Conservation (phyloP, 2,797 vertebrate genomes). For the Chelon labrosus region DNA sequence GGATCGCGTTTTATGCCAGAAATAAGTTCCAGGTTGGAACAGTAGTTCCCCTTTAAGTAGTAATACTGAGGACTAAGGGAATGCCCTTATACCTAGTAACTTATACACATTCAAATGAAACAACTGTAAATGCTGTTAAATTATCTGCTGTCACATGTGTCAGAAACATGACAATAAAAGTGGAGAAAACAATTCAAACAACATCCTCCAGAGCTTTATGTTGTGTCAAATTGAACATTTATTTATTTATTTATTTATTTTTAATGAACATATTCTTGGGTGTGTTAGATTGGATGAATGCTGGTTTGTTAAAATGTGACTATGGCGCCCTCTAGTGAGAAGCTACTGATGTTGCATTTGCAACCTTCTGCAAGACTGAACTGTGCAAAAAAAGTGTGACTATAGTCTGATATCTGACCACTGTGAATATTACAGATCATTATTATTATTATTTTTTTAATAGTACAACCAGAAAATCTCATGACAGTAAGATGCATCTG, state of each 20-base stretch:
- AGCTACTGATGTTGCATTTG: constrained; percentile 13
- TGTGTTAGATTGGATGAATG: background rate
- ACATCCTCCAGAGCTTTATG: too few relatives aligned
- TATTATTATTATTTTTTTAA: too few relatives aligned
- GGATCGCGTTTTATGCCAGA: too few relatives aligned
- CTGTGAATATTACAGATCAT: background rate
- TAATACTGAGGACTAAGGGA: too few relatives aligned
- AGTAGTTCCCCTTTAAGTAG: too few relatives aligned
- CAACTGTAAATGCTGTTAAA: too few relatives aligned
- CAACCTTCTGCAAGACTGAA: background rate
- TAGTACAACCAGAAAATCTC: background rate
- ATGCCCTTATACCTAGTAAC: too few relatives aligned
- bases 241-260: background rate
- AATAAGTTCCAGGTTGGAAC: too few relatives aligned
- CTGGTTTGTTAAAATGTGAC: constrained; percentile 19
- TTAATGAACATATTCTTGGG: background rate
- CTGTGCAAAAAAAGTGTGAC: background rate
- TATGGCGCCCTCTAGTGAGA: constrained; percentile 58
- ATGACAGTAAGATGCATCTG: constrained; percentile 6
- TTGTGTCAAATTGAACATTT: background rate
- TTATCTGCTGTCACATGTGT: background rate
- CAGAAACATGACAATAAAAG: too few relatives aligned
- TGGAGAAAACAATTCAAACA: too few relatives aligned
- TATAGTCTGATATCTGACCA: background rate
- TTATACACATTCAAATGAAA: too few relatives aligned